Conservation (phyloP, 2,797 vertebrate species). For the Sebastes dallii region DNA sequence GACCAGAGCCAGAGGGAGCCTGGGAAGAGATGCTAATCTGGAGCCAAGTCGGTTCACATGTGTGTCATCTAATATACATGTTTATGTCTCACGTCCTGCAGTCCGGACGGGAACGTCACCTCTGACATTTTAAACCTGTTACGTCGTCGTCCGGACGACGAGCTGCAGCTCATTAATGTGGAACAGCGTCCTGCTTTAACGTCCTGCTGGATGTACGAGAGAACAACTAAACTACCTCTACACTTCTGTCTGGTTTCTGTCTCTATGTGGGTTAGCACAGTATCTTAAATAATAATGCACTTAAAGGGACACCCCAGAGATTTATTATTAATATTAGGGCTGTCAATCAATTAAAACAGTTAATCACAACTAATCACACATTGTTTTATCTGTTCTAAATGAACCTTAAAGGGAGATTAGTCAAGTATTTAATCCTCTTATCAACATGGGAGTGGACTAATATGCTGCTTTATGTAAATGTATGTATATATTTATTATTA, state of each 20-base stretch:
- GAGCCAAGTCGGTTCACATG: background rate
- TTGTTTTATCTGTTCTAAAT: too few relatives aligned
- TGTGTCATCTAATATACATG: background rate
- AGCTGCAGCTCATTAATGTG: background rate
- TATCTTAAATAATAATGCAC: background rate
- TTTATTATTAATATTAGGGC: background rate
- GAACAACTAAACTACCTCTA: too few relatives aligned
- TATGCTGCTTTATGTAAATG: too few relatives aligned
- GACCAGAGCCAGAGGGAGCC: background rate
- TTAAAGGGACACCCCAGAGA: background rate
- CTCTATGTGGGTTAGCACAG: background rate
- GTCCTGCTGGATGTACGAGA: background rate
- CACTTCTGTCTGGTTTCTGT: background rate
- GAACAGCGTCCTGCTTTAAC: background rate
- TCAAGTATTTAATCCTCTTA: too few relatives aligned
- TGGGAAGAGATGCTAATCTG: constrained; percentile 37
- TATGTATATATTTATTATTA: too few relatives aligned
- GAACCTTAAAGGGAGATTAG: too few relatives aligned
- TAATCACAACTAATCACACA: too few relatives aligned
- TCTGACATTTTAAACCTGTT: background rate
- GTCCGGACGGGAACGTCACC: background rate
- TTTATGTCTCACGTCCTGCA: background rate
- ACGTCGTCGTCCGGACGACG: background rate
- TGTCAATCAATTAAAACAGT: too few relatives aligned
- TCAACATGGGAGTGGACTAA: too few relatives aligned